Conservation (phyloP, 1,140 invertebrate genomes). For the Euglossa dilemma region DNA sequence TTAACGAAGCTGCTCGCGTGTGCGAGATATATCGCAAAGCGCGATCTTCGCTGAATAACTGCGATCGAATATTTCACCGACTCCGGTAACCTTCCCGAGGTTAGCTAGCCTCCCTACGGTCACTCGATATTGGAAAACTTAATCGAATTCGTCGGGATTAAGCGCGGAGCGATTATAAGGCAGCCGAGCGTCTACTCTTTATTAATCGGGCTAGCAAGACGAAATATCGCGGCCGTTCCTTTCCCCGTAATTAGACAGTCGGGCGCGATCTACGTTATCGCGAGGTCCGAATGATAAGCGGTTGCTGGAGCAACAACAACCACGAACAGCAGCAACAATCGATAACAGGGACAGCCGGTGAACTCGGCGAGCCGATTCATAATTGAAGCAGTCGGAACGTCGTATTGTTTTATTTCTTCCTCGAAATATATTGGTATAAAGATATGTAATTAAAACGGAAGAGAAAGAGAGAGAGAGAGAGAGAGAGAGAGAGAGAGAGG, state of each 20-base stretch:
- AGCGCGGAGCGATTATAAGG: neutral
- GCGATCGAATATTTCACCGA: conserved; percentile 1
- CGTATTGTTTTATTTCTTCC: neutral
- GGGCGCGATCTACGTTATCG: neutral
- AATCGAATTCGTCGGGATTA: neutral
- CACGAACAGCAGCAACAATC: conserved; percentile 5
- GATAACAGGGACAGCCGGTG: neutral
- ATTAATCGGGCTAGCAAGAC: neutral
- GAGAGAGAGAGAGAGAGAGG: too few species aligned
- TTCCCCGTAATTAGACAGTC: neutral
- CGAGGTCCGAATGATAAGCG: neutral
- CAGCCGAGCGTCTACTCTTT: too few species aligned
- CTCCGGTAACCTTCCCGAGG: neutral
- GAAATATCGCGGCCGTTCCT: neutral
- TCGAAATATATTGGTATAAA: neutral
- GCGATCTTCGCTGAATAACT: neutral
- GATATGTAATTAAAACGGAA: neutral
- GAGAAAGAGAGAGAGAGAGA: too few species aligned
- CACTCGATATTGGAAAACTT: neutral
- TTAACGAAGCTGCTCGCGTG: neutral
- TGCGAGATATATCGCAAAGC: neutral
- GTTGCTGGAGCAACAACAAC: neutral
- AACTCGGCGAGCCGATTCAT: neutral
- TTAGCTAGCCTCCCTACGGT: neutral
- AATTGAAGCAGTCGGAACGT: neutral